phyloP scores from a whole-genome alignment of 2,113 vertebrate genomes.

The Heptranchias perlo region DNA sequence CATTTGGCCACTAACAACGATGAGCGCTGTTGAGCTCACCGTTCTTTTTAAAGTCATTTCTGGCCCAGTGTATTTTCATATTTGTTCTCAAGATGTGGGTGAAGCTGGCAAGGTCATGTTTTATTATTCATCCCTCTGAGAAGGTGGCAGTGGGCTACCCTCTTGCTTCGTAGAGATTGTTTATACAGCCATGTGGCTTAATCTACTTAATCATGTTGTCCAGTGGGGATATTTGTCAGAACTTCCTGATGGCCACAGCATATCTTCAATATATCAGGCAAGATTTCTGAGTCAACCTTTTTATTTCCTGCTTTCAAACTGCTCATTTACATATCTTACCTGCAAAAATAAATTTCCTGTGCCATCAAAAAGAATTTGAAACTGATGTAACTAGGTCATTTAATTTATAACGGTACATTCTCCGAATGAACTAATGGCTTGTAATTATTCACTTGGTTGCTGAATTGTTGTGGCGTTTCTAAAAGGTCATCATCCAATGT shows the following conservation, averaged over 20 bases:
- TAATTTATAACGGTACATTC: background rate
- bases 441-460: constrained; percentile 7
- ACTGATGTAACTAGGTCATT: constrained; percentile 21
- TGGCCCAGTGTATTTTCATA: background rate
- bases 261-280: background rate
- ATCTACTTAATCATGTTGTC: background rate
- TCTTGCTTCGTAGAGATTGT: background rate
- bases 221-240: background rate
- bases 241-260: background rate
- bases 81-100: background rate
- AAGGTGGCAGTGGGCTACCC: background rate
- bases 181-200: background rate
- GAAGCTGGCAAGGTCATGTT: background rate
- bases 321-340: constrained; percentile 20
- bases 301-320: background rate
- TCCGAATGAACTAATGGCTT: background rate
- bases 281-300: background rate
- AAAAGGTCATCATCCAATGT: background rate
- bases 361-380: background rate
- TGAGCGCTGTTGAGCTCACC: too few relatives aligned
- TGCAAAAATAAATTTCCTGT: background rate
- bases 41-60: too few relatives aligned
- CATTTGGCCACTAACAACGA: too few relatives aligned
- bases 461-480: background rate
- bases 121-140: background rate